Evolutionary conservation across 2,113 vertebrate species (phyloP).

Genomic region (Zosterops pallidus): DNA sequence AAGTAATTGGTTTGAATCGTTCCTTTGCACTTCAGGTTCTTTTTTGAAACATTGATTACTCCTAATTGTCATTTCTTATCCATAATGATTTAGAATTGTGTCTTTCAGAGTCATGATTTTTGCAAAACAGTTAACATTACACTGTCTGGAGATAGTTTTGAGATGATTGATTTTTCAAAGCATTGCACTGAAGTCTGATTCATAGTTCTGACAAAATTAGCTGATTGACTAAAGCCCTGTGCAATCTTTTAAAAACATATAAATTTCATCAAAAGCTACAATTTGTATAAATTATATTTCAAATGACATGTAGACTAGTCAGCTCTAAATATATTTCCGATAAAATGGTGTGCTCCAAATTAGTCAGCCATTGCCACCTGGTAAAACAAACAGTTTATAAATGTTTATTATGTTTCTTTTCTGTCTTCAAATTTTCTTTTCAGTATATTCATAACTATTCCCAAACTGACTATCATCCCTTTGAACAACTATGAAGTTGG

Average conservation of each 20-base stretch:
- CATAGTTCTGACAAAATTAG: neutral
- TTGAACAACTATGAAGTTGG: neutral
- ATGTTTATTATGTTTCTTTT: neutral
- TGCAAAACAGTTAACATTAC: neutral
- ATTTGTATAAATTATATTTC: neutral
- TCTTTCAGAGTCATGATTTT: neutral
- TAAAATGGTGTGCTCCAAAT: neutral
- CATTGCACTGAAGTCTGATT: neutral
- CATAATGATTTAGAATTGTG: neutral
- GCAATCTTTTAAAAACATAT: neutral
- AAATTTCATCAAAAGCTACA: neutral
- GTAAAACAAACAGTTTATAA: neutral
- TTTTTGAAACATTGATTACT: neutral
- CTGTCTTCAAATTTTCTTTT: neutral
- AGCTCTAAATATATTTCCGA: neutral
- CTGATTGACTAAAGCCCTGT: neutral
- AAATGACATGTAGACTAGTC: neutral
- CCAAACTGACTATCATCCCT: neutral
- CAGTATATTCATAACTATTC: neutral
- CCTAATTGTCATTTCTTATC: neutral
- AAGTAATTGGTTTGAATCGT: neutral
- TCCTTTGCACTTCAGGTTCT: neutral
- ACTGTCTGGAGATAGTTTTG: neutral
- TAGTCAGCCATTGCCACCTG: neutral
- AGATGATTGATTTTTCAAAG: slow-evolving; percentile 33